These are phyloP conservation scores for Pogonomyrmex barbatus DNA, from an alignment of 1,140 invertebrate genomes.

Conservation along the genomic window DNA sequence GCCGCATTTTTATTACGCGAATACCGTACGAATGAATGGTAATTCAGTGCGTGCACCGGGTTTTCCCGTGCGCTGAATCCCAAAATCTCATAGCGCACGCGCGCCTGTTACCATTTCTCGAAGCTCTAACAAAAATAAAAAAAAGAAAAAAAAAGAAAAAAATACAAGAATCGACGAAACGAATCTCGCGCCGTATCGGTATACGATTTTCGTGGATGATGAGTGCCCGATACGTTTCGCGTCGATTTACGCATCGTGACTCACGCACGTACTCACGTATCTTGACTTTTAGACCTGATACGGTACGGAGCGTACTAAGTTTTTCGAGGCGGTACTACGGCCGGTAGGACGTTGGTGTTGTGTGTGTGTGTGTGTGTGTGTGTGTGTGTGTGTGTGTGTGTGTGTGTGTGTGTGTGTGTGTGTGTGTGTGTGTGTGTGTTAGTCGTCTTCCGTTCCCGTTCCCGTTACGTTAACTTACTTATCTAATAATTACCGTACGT, in stretches of 20 bases:
- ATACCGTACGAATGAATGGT: slow-evolving; percentile 47
- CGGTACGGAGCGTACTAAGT: no score
- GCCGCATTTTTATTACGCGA: slow-evolving; percentile 44
- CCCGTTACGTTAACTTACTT: no score
- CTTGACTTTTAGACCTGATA: slow-evolving; percentile 55
- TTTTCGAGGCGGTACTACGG: no score
- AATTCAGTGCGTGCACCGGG: slow-evolving; percentile 17
- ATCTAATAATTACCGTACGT: no score
- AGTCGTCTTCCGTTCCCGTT: no score
- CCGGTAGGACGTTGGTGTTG: no score
- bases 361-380: no score
- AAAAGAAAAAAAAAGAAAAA: neutral
- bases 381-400: no score
- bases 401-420: no score
- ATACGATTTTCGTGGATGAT: slow-evolving; percentile 43
- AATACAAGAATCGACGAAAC: neutral
- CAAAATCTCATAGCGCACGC: neutral
- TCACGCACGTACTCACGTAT: slow-evolving; percentile 45
- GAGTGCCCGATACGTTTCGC: slow-evolving; percentile 45
- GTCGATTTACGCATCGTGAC: slow-evolving; percentile 61
- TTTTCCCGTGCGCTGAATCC: neutral
- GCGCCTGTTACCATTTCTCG: neutral
- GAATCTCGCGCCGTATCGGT: neutral
- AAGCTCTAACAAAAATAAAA: neutral
- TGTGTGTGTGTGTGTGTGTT: no score